Conservation (phyloP, 2,113 vertebrate species). For the Struthidea cinerea region DNA sequence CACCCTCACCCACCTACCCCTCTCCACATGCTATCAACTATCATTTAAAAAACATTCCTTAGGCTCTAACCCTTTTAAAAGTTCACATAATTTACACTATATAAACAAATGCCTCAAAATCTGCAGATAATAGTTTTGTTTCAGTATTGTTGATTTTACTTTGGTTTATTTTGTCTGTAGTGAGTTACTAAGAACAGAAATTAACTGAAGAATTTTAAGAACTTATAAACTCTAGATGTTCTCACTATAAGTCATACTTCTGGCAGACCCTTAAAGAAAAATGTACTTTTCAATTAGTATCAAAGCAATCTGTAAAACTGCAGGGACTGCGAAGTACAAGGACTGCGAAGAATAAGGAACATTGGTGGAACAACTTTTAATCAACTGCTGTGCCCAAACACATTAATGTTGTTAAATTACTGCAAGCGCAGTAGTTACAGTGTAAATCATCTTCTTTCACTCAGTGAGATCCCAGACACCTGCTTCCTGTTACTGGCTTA, state of each 20-base stretch:
- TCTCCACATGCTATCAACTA: not conserved
- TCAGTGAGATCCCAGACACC: constrained; percentile 74
- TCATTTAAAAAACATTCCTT: constrained; percentile 42
- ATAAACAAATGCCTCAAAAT: constrained; percentile 35
- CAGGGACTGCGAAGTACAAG: constrained; percentile 57
- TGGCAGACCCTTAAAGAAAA: constrained; percentile 63
- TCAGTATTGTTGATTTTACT: constrained; percentile 38
- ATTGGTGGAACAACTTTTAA: constrained; percentile 81
- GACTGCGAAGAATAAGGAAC: constrained; percentile 66
- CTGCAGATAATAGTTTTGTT: constrained; percentile 14
- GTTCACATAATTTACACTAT: constrained; percentile 54
- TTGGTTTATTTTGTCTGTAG: constrained; percentile 13
- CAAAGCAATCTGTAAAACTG: constrained; percentile 70
- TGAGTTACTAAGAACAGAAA: constrained; percentile 50
- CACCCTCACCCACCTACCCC: not conserved
- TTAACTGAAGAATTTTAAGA: constrained; percentile 57
- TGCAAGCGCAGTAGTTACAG: constrained; percentile 70
- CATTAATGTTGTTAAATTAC: constrained; percentile 72
- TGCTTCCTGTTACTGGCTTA: constrained; percentile 79
- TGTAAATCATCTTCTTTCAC: constrained; percentile 74
- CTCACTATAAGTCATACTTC: constrained; percentile 30
- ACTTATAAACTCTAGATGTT: constrained; percentile 20
- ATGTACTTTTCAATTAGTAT: constrained; percentile 73
- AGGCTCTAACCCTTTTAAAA: constrained; percentile 46
- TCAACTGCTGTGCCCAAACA: constrained; percentile 75